Evolutionary conservation across 1,140 invertebrate genomes (phyloP), one percentile per base, ranked within the genome.

Genomic region (Hylaeus volcanicus): DNA sequence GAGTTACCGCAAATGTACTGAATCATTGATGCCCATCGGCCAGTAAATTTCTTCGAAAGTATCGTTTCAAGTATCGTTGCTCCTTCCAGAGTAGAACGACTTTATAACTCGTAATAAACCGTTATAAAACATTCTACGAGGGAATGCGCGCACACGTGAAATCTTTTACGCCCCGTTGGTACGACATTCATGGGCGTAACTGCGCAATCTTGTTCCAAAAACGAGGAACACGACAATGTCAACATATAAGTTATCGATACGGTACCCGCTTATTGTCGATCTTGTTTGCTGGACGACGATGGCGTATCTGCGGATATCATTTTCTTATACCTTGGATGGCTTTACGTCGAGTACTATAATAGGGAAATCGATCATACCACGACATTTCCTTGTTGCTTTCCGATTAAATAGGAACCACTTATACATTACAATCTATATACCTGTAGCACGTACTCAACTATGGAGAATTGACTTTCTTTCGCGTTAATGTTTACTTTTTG

Each of bases 101-200:
- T 65, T 66, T 53, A 15, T 48, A 58, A 45, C 48, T 43, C 37
- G 48, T 74, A 63, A 53, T 55, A 74, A 74, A 65, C 72, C 45
- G 73, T 51, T 45, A 11, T 43, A 43, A 64, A 64, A 14, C 56
- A 53, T 51, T 39, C 26, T 43, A n/a, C 43, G 55, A 37, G 6
- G 45, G 37, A 0, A 64, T 5, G 3, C 12, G n/a, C 12, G 41
- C 39, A 11, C 26, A 14, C 51, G 39, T 45, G 41, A 48, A 37
- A 58, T 39, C 41, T 45, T 68, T 41, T 64, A 8, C 12, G 12
- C 11, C 0, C n/a, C 1, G 0, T 65, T 53, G 37, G 1, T 11
- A 12, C n/a, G 56, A 64, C 15, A 74, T n/a, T 74, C 71, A n/a
- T 51, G 45, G n/a, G 1, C 1, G 2, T 14, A 11, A 4, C 26